Evolutionary conservation across 2,888 invertebrate species (phyloP).

Genomic region (Neoitamus cyanurus): DNA sequence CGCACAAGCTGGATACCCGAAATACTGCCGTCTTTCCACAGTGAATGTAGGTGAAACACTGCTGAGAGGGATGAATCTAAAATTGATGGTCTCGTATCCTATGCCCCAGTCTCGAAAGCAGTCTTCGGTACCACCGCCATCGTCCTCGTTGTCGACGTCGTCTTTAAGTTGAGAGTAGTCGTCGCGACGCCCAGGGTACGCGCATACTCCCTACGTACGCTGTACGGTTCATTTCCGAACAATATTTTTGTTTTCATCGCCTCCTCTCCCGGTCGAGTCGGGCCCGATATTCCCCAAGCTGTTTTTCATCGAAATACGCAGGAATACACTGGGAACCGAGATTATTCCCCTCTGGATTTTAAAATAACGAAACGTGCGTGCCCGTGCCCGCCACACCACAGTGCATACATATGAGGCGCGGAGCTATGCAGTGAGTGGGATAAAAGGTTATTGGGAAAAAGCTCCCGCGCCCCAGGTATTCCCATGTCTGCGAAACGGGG

Average conservation of each 20-base stretch:
- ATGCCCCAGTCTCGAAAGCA: constrained; percentile 9
- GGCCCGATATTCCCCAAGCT: not conserved
- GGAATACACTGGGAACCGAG: constrained; percentile 4
- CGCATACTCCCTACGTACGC: constrained; percentile 17
- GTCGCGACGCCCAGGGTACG: constrained; percentile 26
- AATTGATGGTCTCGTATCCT: constrained; percentile 30
- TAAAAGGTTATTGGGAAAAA: not conserved
- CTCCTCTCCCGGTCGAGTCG: not conserved
- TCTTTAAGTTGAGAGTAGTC: constrained; percentile 12
- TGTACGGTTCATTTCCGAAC: constrained; percentile 29
- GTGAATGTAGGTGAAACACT: constrained; percentile 64
- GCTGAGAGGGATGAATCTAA: constrained; percentile 56
- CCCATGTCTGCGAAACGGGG: not conserved
- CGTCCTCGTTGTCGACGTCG: not conserved
- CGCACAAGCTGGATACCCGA: constrained; percentile 54
- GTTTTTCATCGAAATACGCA: constrained; percentile 12
- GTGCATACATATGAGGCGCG: not conserved
- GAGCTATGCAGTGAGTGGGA: not conserved
- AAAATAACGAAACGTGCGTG: constrained; percentile 11
- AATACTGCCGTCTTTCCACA: constrained; percentile 60
- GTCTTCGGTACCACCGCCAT: not conserved
- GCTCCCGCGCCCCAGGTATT: not conserved
- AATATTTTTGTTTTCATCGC: constrained; percentile 32
- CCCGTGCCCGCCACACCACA: not conserved
- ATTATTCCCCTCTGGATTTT: constrained; percentile 4